Percentiles rank a stretch among this genome's conserved stretches.
These are phyloP conservation scores for Magallana nippona DNA, from an alignment of 2,888 invertebrate species.

Conservation along the genomic window DNA sequence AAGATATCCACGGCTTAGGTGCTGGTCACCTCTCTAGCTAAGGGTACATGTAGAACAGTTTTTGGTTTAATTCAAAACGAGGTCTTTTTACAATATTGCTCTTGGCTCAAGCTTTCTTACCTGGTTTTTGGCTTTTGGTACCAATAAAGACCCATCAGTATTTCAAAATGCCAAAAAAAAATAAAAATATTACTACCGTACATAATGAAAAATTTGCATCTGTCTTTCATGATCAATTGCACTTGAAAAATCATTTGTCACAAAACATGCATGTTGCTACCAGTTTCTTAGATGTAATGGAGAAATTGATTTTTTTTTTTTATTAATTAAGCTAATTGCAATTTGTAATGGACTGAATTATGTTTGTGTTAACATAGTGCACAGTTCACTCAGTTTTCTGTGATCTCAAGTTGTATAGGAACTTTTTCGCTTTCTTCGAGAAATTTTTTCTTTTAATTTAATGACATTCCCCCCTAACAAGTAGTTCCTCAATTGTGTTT, in stretches of 20 bases:
- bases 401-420: slow-evolving; percentile 19
- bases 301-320: neutral
- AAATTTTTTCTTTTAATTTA: neutral
- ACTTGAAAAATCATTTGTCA: no score
- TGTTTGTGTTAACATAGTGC: slow-evolving; percentile 8
- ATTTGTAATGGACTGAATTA: slow-evolving; percentile 28
- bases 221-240: no score
- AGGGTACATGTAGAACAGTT: neutral
- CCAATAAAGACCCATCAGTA: no score
- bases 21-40: neutral
- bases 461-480: neutral
- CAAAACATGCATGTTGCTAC: no score
- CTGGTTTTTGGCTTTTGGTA: no score
- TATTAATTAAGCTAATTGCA: slow-evolving; percentile 19
- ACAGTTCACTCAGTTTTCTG: neutral
- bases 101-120: neutral
- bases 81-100: neutral
- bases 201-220: no score
- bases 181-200: no score
- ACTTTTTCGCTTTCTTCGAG: neutral
- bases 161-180: no score
- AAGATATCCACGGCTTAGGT: neutral
- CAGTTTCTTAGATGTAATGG: no score
- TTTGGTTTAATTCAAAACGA: neutral
- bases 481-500: no score